Base-by-base conservation (phyloP, 2,113 vertebrate species). In the Conger conger region DNA sequence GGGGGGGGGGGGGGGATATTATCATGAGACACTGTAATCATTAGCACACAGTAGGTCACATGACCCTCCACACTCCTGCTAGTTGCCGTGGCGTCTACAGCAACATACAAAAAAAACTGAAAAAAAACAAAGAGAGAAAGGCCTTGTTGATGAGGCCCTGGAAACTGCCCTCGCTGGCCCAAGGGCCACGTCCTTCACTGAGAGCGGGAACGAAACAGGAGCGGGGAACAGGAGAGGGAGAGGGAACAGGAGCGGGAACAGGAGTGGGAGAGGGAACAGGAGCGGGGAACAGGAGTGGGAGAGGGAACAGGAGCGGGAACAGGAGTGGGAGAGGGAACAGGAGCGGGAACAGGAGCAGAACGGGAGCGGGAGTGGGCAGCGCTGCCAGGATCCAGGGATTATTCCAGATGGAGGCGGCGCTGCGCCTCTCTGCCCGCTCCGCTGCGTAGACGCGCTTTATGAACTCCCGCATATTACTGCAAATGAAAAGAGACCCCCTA, bases 401-500 rank as follows among this genome's bases (percentile, higher is more conserved):
- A 94, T 93, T 89, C 91, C 92, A 93, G 93, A 94, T 93, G 93
- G 92, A 92, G 92, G 90, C 90, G n/a, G n/a, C n/a, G n/a, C n/a
- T n/a, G 3, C 3, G 40, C 45, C 11, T 13, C 86, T 85, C 90
- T 91, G 89, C 89, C 92, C 86, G 91, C 92, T 90, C 90, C 90
- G 89, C 91, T 93, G 90, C 88, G 90, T 89, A 91, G 93, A 88
- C 87, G 90, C 91, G 91, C 93, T 79, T 92, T 93, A 94, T 94
- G 93, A 93, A 94, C 92, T 93, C 91, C 90, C 91, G 91, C 91
- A 93, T 94, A 93, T 94, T 93, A 94, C 92, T 91, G 91, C 90
- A 93, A 92, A 92, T 91, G 88, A 90, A 93, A 93, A 92, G 18
- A 37, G 63, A 15, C 35, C 1, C 82, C 93, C 92, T 89, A 93